phyloP scores from a whole-genome alignment of 2,797 vertebrate genomes.

The Danio aesculapii region DNA sequence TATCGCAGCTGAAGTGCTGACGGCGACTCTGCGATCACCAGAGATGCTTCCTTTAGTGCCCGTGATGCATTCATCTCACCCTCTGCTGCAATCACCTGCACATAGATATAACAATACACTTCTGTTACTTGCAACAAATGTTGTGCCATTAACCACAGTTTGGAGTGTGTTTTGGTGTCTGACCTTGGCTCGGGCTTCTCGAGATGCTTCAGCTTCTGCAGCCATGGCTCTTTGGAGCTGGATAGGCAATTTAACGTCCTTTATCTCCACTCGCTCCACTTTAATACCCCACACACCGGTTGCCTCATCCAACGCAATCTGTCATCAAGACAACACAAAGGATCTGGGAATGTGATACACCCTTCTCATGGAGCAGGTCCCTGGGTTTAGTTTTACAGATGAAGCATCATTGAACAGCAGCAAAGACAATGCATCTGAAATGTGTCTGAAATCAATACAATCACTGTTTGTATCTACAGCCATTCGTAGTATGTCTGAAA shows the following conservation, averaged over 20 bases:
- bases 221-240: conserved; percentile 84
- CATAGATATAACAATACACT: not conserved
- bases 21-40: conserved; percentile 80
- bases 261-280: conserved; percentile 84
- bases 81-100: conserved; percentile 80
- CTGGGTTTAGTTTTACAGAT: not conserved
- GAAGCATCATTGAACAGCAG: not conserved
- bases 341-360: not conserved
- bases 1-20: conserved; percentile 81
- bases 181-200: conserved; percentile 83
- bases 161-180: not conserved
- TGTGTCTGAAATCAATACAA: not conserved
- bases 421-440: not conserved
- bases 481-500: not conserved
- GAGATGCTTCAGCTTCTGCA: conserved; percentile 79
- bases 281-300: conserved; percentile 81
- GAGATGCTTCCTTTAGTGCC: conserved; percentile 81
- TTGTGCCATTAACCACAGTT: not conserved
- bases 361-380: not conserved
- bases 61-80: conserved; percentile 83
- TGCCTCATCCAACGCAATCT: conserved; percentile 78
- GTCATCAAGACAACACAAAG: conserved; percentile 25
- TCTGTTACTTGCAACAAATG: not conserved
- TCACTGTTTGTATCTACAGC: not conserved
- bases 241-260: conserved; percentile 79